These are phyloP conservation scores for Sylvilagus bachmani DNA, from an alignment of 2,113 vertebrate genomes.

Conservation along the genomic window DNA sequence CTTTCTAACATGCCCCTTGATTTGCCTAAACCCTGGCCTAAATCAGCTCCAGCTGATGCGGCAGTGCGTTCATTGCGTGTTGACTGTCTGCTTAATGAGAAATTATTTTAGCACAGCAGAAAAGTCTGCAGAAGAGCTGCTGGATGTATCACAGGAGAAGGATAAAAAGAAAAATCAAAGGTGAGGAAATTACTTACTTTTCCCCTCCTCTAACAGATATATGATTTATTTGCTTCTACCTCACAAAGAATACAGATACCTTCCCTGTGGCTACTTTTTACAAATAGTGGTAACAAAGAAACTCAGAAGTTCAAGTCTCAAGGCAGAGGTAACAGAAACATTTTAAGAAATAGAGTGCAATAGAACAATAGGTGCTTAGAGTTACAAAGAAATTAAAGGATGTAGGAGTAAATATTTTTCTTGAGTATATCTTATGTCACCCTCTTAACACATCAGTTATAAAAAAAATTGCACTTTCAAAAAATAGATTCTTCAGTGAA, in stretches of 20 bases:
- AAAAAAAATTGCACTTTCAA: constrained; percentile 27
- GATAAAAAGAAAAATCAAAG: constrained; percentile 56
- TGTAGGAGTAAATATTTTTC: constrained; percentile 57
- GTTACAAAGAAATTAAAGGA: constrained; percentile 72
- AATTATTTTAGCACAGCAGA: constrained; percentile 68
- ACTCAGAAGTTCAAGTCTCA: constrained; percentile 62
- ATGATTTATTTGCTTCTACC: constrained; percentile 70
- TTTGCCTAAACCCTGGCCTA: neutral
- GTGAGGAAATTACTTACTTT: constrained; percentile 44
- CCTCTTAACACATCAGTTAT: neutral
- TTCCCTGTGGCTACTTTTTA: constrained; percentile 69
- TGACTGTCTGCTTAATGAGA: constrained; percentile 58
- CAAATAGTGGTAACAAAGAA: constrained; percentile 50
- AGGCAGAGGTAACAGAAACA: constrained; percentile 52
- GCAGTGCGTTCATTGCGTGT: constrained; percentile 32
- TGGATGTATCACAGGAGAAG: constrained; percentile 56
- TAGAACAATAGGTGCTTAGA: constrained; percentile 71
- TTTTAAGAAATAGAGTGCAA: constrained; percentile 11
- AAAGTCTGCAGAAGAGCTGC: constrained; percentile 25
- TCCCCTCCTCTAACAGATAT: constrained; percentile 54
- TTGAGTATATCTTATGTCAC: neutral
- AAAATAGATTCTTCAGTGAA: neutral
- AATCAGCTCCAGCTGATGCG: neutral
- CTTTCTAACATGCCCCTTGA: neutral
- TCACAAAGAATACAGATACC: constrained; percentile 47